Evolutionary conservation across 2,797 vertebrate genomes (phyloP), one percentile per base, ranked within the genome.

Genomic region (Pristis pectinata): DNA sequence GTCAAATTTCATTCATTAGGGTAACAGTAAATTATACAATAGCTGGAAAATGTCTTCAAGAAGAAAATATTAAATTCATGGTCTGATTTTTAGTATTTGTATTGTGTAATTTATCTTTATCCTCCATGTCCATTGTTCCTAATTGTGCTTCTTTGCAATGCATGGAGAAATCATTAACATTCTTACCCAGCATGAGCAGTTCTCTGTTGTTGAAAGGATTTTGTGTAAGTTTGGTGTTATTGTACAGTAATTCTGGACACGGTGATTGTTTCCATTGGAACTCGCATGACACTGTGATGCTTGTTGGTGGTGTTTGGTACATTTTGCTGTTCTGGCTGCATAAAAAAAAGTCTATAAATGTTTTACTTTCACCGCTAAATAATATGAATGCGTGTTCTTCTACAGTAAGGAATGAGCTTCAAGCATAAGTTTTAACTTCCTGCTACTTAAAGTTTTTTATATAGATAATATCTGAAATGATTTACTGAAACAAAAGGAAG

Each of bases 131-230:
- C 70, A 91, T 91, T 91, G n/a, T 24, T 64, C 59, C 85, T 72
- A 72, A 49, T 76, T 94, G 27, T 93, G 30, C 41, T 74, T 34
- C 89, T 41, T 94, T 94, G 30, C 44, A 94, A 76, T 94, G 92
- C 92, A 94, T 94, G 92, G 30, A 67, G n/a, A 94, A 94, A 49
- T 13, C 70, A 94, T 94, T 74, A 27, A 34, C 44, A 94, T 87
- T 87, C 70, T 76, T 72, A 27, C 27, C 70, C 30, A 94, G 92
- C 92, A 94, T 94, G 92, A n/a, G 41, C 67, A 74, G 44, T 53
- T 49, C 44, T 94, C 44, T 76, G 44, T 74, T 41, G 59, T 67
- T 76, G 15, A 44, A 91, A 53, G 70, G 27, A 76, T 53, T 53
- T 74, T 94, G 44, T 34, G 44, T 94, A 27, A n/a, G 70, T 53